These are phyloP conservation scores for Yasuhikotakia modesta DNA, from an alignment of 2,797 vertebrate species.

Conservation along the genomic window DNA sequence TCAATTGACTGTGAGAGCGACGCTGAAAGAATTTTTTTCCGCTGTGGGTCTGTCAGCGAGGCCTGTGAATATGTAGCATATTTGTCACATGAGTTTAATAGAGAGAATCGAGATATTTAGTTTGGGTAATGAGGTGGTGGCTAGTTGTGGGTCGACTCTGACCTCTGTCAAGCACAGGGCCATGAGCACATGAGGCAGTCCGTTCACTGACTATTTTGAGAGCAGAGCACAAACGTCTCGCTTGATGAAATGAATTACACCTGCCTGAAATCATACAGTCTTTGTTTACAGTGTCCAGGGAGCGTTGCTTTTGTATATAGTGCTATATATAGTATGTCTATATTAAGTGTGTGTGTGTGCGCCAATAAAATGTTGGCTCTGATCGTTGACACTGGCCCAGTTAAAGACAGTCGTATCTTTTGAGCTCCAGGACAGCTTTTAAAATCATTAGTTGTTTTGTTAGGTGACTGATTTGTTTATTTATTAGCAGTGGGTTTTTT, in stretches of 20 bases:
- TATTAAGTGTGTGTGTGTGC: too few species aligned
- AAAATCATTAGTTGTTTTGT: not conserved
- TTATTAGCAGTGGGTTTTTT: too few species aligned
- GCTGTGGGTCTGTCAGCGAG: constrained; percentile 40
- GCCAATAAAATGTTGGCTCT: too few species aligned
- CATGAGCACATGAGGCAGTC: constrained; percentile 7
- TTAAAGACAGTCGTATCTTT: not conserved
- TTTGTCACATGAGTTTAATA: constrained; percentile 54
- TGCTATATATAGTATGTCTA: not conserved
- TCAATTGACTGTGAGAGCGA: constrained; percentile 56
- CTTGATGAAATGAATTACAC: constrained; percentile 52
- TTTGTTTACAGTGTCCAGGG: constrained; percentile 12
- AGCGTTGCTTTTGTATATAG: not conserved
- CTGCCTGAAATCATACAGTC: constrained; percentile 48
- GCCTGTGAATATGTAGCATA: constrained; percentile 44
- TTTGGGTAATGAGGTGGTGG: constrained; percentile 50
- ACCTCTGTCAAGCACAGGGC: constrained; percentile 41
- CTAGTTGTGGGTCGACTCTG: constrained; percentile 32
- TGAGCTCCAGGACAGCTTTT: not conserved
- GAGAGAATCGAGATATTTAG: constrained; percentile 46
- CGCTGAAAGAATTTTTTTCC: constrained; percentile 43
- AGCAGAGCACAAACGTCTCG: constrained; percentile 13
- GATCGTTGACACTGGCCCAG: too few species aligned
- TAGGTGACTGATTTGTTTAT: too few species aligned
- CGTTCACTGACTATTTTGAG: constrained; percentile 13